Base-by-base conservation (phyloP, 2,797 vertebrate genomes). In the Vultur gryphus region DNA sequence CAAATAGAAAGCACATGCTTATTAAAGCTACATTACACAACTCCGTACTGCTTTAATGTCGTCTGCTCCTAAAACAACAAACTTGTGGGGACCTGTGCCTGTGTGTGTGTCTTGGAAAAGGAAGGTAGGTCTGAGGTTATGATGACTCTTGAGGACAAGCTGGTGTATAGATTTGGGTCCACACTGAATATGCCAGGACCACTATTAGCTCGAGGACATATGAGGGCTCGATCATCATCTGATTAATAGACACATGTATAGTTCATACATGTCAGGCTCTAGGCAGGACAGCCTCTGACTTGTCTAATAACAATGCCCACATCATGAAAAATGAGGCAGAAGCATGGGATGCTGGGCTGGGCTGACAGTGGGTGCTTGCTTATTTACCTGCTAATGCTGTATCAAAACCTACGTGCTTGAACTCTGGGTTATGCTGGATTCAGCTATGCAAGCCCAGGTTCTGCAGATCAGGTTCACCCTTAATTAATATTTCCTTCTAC, bases 1-100 rank as follows among this genome's bases (percentile, higher is more conserved):
- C 77, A 89, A 96, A 95, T 46, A 95, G 92, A 97, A 97, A 95
- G 89, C 93, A 95, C 64, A 66, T 93, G 94, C 84, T 96, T 95
- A 37, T 66, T 87, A 86, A 90, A 91, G 64, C 87, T 76, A 71
- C 29, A 25, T 95, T 93, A 84, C 85, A 71, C 90, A 94, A 77
- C 62, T 41, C 73, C 3, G 3, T 48, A 13, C 44, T 6, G 29
- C 73, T 95, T 89, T 12, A 62, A 58, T 93, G 93, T 78, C 93
- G 84, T 73, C 93, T 93, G 43, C 54, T 91, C 82, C 90, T 91
- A 41, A 72, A 96, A 43, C 86, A 96, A 77, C 89, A 96, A 79
- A 96, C 92, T 72, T 89, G 87, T 25, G 82, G 54, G 78, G 82
- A 88, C 84, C 64, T 84, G 91, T 41, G 83, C 39, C 73, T 80